A percentile compares a stretch with the other conserved stretches of the same genome.
Conservation (phyloP, 2,797 vertebrate genomes). For the Hydrophis major region DNA sequence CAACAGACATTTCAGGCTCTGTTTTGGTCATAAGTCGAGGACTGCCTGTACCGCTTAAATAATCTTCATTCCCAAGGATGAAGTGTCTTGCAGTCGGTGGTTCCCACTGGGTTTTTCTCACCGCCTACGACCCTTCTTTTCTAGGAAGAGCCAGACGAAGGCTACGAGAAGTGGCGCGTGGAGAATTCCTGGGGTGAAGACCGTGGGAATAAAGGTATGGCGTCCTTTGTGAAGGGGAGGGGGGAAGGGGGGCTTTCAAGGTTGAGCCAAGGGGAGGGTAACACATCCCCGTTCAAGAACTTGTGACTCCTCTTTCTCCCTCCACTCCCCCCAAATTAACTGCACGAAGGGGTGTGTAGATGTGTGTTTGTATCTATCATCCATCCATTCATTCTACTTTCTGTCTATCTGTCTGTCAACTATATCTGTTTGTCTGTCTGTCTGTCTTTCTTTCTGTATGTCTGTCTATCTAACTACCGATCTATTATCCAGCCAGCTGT, state of each 20-base stretch:
- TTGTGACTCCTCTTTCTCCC: too few relatives aligned
- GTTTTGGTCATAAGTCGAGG: neutral
- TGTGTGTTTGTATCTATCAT: too few relatives aligned
- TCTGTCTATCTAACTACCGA: too few relatives aligned
- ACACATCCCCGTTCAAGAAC: neutral
- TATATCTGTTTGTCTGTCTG: too few relatives aligned
- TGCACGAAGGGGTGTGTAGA: too few relatives aligned
- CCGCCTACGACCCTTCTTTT: neutral
- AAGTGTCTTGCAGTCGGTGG: neutral
- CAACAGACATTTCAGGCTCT: too few relatives aligned
- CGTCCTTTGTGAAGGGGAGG: accelerated
- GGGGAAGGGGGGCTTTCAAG: neutral
- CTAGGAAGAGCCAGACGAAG: conserved; percentile 82
- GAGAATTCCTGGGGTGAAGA: conserved; percentile 99
- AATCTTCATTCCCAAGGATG: neutral
- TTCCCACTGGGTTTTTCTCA: neutral
- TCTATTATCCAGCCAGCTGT: too few relatives aligned
- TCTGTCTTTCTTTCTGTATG: too few relatives aligned
- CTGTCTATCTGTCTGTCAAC: too few relatives aligned
- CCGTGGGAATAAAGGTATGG: conserved; percentile 95
- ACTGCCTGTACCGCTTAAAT: neutral
- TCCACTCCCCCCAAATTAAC: too few relatives aligned
- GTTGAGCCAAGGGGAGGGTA: neutral
- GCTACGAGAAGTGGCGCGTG: conserved; percentile 93
- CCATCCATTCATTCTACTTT: too few relatives aligned